These are phyloP conservation scores for Siniperca undulata DNA, from an alignment of 2,797 vertebrate genomes.

Conservation along the genomic window DNA sequence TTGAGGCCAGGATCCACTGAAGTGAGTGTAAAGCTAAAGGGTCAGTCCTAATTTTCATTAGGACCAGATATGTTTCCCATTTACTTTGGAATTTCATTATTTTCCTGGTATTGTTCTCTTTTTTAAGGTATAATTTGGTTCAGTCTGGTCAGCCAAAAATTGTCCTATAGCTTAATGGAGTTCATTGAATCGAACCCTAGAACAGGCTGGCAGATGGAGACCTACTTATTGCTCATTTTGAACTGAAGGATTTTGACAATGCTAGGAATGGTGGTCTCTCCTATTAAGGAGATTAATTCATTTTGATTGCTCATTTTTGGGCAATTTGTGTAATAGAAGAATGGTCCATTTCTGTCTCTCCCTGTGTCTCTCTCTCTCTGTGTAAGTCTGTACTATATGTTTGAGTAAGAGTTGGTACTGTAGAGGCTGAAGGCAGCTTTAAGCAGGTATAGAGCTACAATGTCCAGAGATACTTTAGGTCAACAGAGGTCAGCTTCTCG, in stretches of 20 bases:
- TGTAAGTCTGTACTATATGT: not conserved
- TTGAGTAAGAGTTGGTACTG: not conserved
- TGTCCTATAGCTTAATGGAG: constrained; percentile 39
- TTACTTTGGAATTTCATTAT: constrained; percentile 37
- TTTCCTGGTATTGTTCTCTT: constrained; percentile 9
- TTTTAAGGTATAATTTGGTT: constrained; percentile 26
- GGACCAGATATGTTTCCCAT: constrained; percentile 17
- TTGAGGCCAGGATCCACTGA: not conserved
- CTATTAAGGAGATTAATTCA: constrained; percentile 29
- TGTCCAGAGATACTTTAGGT: not conserved
- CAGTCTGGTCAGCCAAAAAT: constrained; percentile 20
- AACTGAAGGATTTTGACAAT: constrained; percentile 29
- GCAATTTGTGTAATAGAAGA: constrained; percentile 31
- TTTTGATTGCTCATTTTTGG: constrained; percentile 31
- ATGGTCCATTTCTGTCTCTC: constrained; percentile 3
- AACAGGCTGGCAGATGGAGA: constrained; percentile 36
- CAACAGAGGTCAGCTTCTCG: not conserved
- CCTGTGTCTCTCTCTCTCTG: not conserved
- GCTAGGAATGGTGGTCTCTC: constrained; percentile 12
- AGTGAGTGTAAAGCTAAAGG: not conserved
- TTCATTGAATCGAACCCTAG: constrained; percentile 28
- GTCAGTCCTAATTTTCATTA: constrained; percentile 9
- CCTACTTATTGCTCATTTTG: constrained; percentile 32
- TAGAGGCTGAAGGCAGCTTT: not conserved
- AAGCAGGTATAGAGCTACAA: not conserved